phyloP scores from a whole-genome alignment of 2,113 vertebrate species.

The Cairina moschata region DNA sequence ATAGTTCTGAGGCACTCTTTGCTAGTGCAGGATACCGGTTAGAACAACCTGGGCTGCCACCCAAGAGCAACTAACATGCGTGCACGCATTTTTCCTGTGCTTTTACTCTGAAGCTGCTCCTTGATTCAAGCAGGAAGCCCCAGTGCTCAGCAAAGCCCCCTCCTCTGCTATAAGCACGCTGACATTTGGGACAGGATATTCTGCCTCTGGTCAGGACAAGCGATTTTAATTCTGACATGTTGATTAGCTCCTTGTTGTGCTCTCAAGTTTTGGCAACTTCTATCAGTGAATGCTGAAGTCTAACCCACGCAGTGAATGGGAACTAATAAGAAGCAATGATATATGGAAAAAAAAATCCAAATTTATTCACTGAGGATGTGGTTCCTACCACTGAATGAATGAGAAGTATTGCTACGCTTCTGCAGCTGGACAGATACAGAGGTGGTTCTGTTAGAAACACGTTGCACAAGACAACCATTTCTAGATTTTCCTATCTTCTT shows the following conservation, averaged over 20 bases:
- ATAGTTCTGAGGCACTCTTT: background rate
- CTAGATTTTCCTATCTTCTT: background rate
- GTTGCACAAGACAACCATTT: background rate
- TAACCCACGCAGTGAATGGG: conserved; percentile 22
- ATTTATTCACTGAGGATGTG: conserved; percentile 5
- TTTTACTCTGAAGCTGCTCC: background rate
- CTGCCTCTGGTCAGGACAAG: conserved; percentile 26
- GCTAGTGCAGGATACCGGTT: background rate
- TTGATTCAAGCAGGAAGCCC: background rate
- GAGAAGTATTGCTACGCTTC: background rate
- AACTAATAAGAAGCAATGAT: conserved; percentile 41
- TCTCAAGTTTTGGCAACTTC: background rate
- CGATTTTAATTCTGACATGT: conserved; percentile 25
- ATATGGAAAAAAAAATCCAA: background rate
- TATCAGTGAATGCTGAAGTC: conserved; percentile 10
- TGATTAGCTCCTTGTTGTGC: background rate
- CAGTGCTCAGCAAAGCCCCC: background rate
- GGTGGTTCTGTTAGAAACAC: background rate
- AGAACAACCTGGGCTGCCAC: background rate
- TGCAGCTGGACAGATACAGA: background rate
- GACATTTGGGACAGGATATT: background rate
- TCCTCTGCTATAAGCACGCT: background rate
- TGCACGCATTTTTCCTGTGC: too few relatives aligned
- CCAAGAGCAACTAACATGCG: background rate
- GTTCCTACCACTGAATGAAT: background rate